These are phyloP conservation scores for Brachyalestes nurse DNA, from an alignment of 2,797 vertebrate species.

Conservation along the genomic window DNA sequence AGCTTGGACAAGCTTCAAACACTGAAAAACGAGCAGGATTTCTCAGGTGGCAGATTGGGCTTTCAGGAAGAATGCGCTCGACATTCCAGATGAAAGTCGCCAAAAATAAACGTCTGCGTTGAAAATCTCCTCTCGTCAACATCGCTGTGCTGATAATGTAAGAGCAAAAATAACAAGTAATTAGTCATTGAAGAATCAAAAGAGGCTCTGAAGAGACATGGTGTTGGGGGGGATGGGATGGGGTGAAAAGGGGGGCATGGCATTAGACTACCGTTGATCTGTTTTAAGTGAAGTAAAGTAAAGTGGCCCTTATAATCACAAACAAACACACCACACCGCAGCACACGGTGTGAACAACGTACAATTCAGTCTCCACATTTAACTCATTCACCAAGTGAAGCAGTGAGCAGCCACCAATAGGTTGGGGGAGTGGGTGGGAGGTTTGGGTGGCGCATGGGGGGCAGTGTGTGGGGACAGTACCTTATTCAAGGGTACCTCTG, in stretches of 20 bases:
- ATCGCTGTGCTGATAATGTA: conserved; percentile 54
- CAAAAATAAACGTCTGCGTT: conserved; percentile 68
- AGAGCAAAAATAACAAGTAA: conserved; percentile 51
- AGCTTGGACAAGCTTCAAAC: conserved; percentile 68
- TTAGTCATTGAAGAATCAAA: conserved; percentile 54
- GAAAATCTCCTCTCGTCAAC: conserved; percentile 54
- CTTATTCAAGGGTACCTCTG: too few species aligned
- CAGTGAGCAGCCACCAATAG: too few species aligned
- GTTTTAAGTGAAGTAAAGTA: background rate
- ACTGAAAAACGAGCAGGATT: conserved; percentile 57
- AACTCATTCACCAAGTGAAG: too few species aligned
- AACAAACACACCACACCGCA: too few species aligned
- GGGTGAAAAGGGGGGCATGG: background rate
- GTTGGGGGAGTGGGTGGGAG: too few species aligned
- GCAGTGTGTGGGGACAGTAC: too few species aligned
- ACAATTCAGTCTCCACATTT: too few species aligned
- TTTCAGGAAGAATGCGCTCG: conserved; percentile 65
- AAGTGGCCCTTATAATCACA: too few species aligned
- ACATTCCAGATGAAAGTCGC: conserved; percentile 72
- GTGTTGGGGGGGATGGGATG: too few species aligned
- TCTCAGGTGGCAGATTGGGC: conserved; percentile 72
- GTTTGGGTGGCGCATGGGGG: too few species aligned
- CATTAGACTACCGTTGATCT: background rate
- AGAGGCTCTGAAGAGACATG: background rate
- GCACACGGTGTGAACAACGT: too few species aligned